Evolutionary conservation across 2,113 vertebrate species (phyloP).

Genomic region (Corythornis vintsioides): DNA sequence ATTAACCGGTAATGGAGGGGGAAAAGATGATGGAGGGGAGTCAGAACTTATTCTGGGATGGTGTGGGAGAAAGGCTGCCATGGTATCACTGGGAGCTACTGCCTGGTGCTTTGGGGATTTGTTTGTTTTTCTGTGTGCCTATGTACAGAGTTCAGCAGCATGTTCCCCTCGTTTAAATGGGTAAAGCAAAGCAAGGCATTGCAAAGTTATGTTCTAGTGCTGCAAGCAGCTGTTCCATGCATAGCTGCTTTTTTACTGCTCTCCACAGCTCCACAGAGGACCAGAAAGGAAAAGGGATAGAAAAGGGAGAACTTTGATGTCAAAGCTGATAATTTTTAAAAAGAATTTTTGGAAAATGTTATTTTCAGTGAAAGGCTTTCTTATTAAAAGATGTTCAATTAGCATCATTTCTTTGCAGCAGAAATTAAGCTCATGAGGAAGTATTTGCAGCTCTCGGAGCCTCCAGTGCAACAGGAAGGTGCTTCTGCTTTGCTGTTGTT

Average conservation of each 20-base stretch:
- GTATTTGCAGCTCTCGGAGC: not conserved
- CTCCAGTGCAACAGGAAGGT: not conserved
- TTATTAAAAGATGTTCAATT: not conserved
- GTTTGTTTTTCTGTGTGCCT: not conserved
- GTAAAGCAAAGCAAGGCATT: not conserved
- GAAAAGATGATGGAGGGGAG: not conserved
- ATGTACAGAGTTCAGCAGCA: not conserved
- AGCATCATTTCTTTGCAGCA: not conserved
- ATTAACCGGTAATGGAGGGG: not conserved
- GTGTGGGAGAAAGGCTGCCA: not conserved
- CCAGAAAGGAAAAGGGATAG: not conserved
- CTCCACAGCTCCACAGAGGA: not conserved
- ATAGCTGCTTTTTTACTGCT: not conserved
- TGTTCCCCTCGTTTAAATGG: not conserved
- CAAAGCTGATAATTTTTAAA: not conserved
- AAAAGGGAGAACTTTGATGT: not conserved
- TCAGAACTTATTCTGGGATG: not conserved
- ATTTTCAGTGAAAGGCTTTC: not conserved
- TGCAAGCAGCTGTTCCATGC: fast-evolving
- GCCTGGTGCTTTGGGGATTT: not conserved
- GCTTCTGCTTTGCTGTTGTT: not conserved
- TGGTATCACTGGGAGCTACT: not conserved
- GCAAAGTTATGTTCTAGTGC: not conserved
- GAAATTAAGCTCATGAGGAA: not conserved
- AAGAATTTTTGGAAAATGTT: not conserved